Conservation (phyloP, 1,140 invertebrate species). For the Apis dorsata region DNA sequence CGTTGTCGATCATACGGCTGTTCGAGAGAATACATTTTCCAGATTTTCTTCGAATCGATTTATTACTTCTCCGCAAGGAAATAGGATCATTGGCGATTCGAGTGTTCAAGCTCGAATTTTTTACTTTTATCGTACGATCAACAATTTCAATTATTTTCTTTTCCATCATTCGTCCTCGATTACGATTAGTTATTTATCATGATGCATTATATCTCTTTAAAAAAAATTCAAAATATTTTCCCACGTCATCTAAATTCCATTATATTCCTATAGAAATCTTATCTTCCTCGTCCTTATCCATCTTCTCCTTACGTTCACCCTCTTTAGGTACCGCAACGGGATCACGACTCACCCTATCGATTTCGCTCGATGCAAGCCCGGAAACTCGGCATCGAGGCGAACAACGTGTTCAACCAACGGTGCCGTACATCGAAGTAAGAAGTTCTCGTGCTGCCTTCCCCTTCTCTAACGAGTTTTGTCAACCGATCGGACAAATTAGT, state of each 20-base stretch:
- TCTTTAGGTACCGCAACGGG: neutral
- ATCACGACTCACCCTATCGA: neutral
- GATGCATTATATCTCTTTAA: no score
- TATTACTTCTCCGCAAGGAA: neutral
- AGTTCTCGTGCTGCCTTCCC: neutral
- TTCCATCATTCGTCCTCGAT: no score
- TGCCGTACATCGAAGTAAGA: neutral
- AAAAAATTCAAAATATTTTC: no score
- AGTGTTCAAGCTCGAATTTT: neutral
- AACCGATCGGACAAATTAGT: constrained; percentile 41
- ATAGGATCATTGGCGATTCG: neutral
- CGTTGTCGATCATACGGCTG: neutral
- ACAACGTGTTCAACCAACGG: neutral
- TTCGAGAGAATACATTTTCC: neutral
- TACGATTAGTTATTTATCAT: no score
- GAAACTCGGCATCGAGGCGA: neutral
- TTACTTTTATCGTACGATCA: neutral
- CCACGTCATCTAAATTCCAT: no score
- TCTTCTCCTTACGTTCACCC: neutral
- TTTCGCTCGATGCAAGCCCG: neutral
- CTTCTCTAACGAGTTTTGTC: constrained; percentile 26
- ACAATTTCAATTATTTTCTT: no score
- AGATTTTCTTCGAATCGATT: neutral
- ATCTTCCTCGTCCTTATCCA: neutral
- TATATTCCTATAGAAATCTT: neutral